phyloP scores from a whole-genome alignment of 2,888 invertebrate species.

The Cylindroiulus punctatus region DNA sequence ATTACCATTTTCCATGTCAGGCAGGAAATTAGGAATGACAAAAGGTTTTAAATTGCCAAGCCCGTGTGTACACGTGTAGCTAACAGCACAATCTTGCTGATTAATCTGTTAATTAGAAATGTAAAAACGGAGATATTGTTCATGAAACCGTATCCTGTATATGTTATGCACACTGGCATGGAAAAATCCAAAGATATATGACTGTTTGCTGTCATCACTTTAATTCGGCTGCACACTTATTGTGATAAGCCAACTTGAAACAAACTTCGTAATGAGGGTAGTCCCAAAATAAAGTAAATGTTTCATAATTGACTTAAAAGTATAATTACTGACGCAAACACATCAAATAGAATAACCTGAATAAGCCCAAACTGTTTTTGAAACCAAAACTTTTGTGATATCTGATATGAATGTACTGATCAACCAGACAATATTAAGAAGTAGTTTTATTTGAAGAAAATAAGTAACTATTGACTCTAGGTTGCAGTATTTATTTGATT shows the following conservation, averaged over 20 bases:
- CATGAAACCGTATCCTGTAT: not conserved
- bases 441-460: too few species aligned
- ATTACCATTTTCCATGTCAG: conserved; percentile 13
- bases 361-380: too few species aligned
- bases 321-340: too few species aligned
- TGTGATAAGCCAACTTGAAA: not conserved
- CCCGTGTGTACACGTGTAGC: not conserved
- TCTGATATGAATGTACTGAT: too few species aligned
- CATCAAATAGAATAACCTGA: too few species aligned
- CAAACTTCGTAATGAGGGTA: not conserved
- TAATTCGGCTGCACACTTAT: not conserved
- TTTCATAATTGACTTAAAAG: too few species aligned
- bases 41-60: conserved; percentile 28
- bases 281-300: too few species aligned
- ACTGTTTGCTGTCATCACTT: not conserved
- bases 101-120: conserved; percentile 44
- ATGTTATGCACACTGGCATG: not conserved
- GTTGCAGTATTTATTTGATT: too few species aligned
- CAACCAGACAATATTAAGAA: too few species aligned
- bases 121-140: conserved; percentile 22
- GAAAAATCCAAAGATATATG: not conserved
- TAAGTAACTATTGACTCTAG: too few species aligned
- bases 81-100: conserved; percentile 2
- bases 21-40: conserved; percentile 37
- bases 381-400: too few species aligned